Base-by-base conservation (phyloP, 2,888 invertebrate species). In the Xestia xanthographa region DNA sequence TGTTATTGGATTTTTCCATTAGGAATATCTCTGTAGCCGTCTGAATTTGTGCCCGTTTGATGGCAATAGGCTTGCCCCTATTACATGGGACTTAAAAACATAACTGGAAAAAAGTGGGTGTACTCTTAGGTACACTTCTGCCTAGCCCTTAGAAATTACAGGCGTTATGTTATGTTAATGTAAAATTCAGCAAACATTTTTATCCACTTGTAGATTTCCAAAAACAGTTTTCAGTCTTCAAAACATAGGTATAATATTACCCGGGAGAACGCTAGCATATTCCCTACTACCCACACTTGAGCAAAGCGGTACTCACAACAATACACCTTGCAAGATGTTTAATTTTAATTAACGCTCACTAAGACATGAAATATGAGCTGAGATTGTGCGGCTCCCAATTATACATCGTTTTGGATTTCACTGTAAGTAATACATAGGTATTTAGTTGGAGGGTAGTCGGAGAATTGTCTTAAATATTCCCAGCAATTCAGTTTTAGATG, bases 281-380 rank as follows among this genome's bases (percentile, higher is more conserved):
- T n/a, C 0, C n/a, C 38, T 20, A 29, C n/a, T 58, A 38, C 48
- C 20, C 20, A 20, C n/a, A 77, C 45, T 34, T 48, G 34, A 78
- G 22, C 5, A 3, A 53, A 65, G 26, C 45, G 12, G n/a, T 26
- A 56, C 60, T 53, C 60, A 29, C 26, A 66, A 58, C 56, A 50
- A 78, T 69, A 70, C 45, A 77, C 48, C 29, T 71, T 53, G 60
- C 38, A 66, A 72, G 72, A 69, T 41, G 45, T 72, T 70, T 68
- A 63, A 78, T 80, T 81, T 78, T 76, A 86, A 86, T 80, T 75
- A 85, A 69, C 65, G 62, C 45, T 48, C 58, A 60, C 69, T 75
- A 43, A 41, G 48, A 58, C 29, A 71, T 79, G 29, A 76, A 79
- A 41, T 72, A 76, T 80, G 65, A 73, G 56, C 50, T 8, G 29